Evolutionary conservation across 2,888 invertebrate species (phyloP), one percentile per base, ranked within the genome.

Genomic region (Biston betularia): DNA sequence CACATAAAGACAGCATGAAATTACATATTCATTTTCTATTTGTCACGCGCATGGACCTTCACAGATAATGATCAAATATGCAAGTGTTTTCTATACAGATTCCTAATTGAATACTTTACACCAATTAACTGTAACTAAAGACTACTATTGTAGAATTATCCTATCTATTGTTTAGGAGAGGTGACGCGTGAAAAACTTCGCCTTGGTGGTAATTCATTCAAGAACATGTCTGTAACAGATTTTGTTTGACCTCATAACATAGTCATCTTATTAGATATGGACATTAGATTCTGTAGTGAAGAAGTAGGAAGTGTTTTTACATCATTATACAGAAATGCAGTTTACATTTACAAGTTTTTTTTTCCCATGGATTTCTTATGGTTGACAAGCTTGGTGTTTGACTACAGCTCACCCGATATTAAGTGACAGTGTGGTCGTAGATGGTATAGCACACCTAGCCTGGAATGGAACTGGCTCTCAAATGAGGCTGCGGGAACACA

Each of bases 121-220:
- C 68, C 72, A 73, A 75, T 75, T 71, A 75, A 40, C 56, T 69
- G 69, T 69, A 69, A 58, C 70, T 70, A 67, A 71, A 44, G 34
- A 44, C 49, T 42, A n/a, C 45, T 44, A 64, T 68, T 70, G 68
- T 68, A 40, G 46, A n/a, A 24, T 67, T 63, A 65, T 64, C 58
- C 53, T 34, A 58, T 52, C 69, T 45, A 79, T 81, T 83, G 80
- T 81, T 75, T 67, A 62, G 34, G 61, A 54, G 65, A 73, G 71
- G 45, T 68, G 72, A 63, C 56, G 77, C 79, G 77, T 74, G 71
- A 71, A 71, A 65, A 48, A 49, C 45, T 50, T 50, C 68, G 62
- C 74, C 76, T 75, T 75, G 65, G 55, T 69, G 54, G 34, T 68
- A 71, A 68, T 73, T 70, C 69, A 73, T 70, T 70, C 73, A 68